A percentile compares a stretch with the other conserved stretches of the same genome.
Evolutionary conservation across 2,113 vertebrate species (phyloP).

Genomic region (Pao palembangensis): DNA sequence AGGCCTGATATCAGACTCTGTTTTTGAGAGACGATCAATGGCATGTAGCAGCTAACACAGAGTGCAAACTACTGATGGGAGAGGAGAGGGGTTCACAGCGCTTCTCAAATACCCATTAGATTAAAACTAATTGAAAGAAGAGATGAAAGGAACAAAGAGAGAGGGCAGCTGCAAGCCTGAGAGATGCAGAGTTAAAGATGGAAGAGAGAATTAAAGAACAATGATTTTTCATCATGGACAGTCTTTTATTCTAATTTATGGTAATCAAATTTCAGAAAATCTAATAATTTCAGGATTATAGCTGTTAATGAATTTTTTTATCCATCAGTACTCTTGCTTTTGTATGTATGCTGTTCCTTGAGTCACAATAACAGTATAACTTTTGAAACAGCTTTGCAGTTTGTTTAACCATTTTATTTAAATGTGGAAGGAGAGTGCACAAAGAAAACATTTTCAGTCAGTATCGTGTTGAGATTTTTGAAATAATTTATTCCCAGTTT

Average conservation of each 20-base stretch:
- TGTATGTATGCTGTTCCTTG: no score
- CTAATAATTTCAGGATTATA: neutral
- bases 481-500: no score
- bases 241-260: neutral
- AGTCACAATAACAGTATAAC: no score
- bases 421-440: no score
- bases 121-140: constrained; percentile 59
- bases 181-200: constrained; percentile 7
- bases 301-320: no score
- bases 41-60: constrained; percentile 59
- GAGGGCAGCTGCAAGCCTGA: constrained; percentile 4
- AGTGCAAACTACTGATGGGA: constrained; percentile 65
- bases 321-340: no score
- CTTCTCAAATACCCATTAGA: constrained; percentile 58
- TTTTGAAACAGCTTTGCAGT: no score
- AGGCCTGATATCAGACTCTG: constrained; percentile 49
- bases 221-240: neutral
- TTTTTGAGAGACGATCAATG: constrained; percentile 66
- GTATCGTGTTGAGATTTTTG: no score
- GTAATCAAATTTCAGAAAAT: constrained; percentile 1
- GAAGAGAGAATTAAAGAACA: constrained; percentile 10
- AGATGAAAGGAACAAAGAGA: constrained; percentile 11
- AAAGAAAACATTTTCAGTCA: no score
- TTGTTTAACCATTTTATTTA: no score
- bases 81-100: constrained; percentile 2